Percentiles rank a stretch among this genome's conserved stretches.
These are phyloP conservation scores for Blera fallax DNA, from an alignment of 2,888 invertebrate genomes.

Conservation along the genomic window DNA sequence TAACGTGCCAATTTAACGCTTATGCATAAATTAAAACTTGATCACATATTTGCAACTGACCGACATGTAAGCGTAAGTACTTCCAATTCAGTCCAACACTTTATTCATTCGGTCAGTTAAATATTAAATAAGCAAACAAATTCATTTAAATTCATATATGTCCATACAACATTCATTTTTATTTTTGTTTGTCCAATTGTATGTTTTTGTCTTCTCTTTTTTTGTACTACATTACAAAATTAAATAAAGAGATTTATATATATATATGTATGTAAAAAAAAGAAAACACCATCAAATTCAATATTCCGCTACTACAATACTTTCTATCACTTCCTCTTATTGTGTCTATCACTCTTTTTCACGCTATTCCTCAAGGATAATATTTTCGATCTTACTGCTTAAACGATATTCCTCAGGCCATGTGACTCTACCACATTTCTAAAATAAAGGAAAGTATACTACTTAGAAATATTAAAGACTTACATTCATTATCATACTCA, in stretches of 20 bases:
- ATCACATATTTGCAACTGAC: too few species aligned
- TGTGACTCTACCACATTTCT: slow-evolving; percentile 64
- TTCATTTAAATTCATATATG: too few species aligned
- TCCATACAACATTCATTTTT: slow-evolving; percentile 58
- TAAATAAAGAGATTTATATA: slow-evolving; percentile 60
- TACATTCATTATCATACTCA: not conserved
- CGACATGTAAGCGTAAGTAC: too few species aligned
- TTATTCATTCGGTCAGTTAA: too few species aligned
- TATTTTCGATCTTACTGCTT: slow-evolving; percentile 26
- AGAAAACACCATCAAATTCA: slow-evolving; percentile 43
- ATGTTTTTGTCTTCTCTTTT: slow-evolving; percentile 26
- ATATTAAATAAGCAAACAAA: not conserved
- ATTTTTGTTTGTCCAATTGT: slow-evolving; percentile 11
- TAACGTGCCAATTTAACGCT: too few species aligned
- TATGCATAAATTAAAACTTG: too few species aligned
- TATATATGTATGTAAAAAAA: slow-evolving; percentile 26
- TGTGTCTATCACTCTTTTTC: not conserved
- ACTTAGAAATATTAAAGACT: not conserved
- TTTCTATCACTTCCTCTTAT: slow-evolving; percentile 52
- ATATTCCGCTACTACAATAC: slow-evolving; percentile 59
- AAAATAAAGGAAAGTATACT: not conserved
- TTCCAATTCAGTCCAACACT: too few species aligned
- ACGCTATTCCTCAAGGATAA: slow-evolving; percentile 42
- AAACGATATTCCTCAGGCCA: slow-evolving; percentile 57
- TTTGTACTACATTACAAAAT: slow-evolving; percentile 72